phyloP scores from a whole-genome alignment of 2,888 invertebrate genomes.

The Homarus gammarus region DNA sequence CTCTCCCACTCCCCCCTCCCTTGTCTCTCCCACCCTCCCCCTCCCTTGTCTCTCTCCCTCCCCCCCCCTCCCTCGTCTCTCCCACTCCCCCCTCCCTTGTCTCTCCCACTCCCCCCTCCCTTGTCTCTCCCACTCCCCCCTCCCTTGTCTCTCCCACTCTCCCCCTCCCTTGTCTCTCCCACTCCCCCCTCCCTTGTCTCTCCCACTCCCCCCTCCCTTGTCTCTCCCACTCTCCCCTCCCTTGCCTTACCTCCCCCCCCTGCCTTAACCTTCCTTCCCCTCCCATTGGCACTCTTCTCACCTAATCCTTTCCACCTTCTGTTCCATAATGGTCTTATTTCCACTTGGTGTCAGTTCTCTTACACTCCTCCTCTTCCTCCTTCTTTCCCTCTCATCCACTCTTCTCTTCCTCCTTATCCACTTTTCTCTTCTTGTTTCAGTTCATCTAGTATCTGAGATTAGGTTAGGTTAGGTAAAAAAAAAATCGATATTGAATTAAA shows the following conservation, averaged over 20 bases:
- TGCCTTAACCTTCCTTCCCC: neutral
- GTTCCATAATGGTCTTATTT: too few species aligned
- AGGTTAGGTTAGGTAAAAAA: too few species aligned
- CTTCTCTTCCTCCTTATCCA: neutral
- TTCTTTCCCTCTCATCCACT: constrained; percentile 15
- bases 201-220: neutral
- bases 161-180: neutral
- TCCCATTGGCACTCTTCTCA: constrained; percentile 9
- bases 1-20: constrained; percentile 3
- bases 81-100: neutral
- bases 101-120: neutral
- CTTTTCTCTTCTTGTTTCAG: too few species aligned
- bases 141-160: neutral
- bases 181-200: too few species aligned
- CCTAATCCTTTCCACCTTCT: neutral
- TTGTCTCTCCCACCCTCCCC: constrained; percentile 35
- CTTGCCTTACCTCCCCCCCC: neutral
- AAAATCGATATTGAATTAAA: too few species aligned
- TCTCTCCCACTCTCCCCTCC: neutral
- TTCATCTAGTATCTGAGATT: too few species aligned
- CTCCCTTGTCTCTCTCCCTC: neutral
- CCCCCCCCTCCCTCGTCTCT: too few species aligned
- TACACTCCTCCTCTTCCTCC: constrained; percentile 7
- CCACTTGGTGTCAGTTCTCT: too few species aligned
- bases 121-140: neutral